Conservation (phyloP, 2,888 invertebrate species). For the Petrolisthes manimaculis region DNA sequence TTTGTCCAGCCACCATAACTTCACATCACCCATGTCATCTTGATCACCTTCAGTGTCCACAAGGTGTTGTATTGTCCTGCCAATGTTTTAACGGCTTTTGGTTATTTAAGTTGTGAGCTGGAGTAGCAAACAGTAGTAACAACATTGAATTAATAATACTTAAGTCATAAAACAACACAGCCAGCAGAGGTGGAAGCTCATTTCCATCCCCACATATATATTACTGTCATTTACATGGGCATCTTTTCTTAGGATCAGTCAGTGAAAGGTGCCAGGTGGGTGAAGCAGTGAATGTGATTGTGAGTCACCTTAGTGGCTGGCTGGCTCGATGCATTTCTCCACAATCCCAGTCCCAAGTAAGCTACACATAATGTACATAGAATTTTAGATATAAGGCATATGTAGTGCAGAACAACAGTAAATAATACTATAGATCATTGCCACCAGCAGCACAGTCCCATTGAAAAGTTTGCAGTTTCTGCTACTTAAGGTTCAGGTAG, state of each 20-base stretch:
- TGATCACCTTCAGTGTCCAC: constrained; percentile 14
- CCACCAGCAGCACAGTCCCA: no score
- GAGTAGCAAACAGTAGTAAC: no score
- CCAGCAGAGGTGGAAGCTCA: no score
- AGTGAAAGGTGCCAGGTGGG: constrained; percentile 1
- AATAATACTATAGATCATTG: neutral
- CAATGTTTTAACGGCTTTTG: neutral
- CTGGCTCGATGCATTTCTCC: neutral
- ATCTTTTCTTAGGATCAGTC: neutral
- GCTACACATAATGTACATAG: neutral
- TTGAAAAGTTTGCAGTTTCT: no score
- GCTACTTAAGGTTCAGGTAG: no score
- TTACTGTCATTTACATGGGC: no score
- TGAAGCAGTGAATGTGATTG: constrained; percentile 19
- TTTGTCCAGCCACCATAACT: neutral
- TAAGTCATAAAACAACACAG: no score
- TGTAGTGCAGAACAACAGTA: neutral
- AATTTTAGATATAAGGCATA: neutral
- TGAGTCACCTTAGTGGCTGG: constrained; percentile 7
- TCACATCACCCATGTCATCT: constrained; percentile 1
- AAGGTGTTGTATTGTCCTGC: neutral
- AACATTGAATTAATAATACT: no score
- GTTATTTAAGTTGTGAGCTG: no score
- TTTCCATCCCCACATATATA: no score
- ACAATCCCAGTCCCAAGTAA: constrained; percentile 15